These are phyloP conservation scores for Atherinomorus stipes DNA, from an alignment of 2,113 vertebrate genomes.

Conservation along the genomic window DNA sequence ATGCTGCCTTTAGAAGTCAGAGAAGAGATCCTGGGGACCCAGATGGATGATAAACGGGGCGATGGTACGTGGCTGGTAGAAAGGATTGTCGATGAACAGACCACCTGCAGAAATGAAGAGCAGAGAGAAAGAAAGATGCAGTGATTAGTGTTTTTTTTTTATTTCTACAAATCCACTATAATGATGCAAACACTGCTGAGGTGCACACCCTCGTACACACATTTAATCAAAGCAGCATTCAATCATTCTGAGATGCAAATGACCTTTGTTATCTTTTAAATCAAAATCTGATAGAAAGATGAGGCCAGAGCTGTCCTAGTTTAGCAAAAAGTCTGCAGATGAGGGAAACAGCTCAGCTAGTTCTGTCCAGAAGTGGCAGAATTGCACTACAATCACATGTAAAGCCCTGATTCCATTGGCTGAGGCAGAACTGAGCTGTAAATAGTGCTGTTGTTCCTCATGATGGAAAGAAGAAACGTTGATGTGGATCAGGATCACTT, in stretches of 20 bases:
- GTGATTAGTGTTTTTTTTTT: slow-evolving; percentile 4
- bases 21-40: slow-evolving; percentile 99
- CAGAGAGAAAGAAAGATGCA: slow-evolving; percentile 42
- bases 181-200: too few relatives aligned
- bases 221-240: slow-evolving; percentile 5
- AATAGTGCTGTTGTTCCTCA: too few relatives aligned
- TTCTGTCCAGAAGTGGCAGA: neutral
- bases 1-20: slow-evolving; percentile 97
- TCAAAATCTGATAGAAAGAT: neutral
- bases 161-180: too few relatives aligned
- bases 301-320: neutral
- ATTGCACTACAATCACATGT: neutral
- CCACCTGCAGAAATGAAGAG: slow-evolving; percentile 91
- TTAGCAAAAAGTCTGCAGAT: slow-evolving; percentile 1
- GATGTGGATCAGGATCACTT: too few relatives aligned
- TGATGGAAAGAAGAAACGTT: too few relatives aligned
- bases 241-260: slow-evolving; percentile 7
- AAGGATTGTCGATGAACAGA: slow-evolving; percentile 99
- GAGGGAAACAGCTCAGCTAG: neutral
- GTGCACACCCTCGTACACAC: neutral
- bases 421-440: too few relatives aligned
- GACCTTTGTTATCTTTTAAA: neutral
- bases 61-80: slow-evolving; percentile 98
- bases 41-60: slow-evolving; percentile 99
- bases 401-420: neutral